phyloP scores from a whole-genome alignment of 2,797 vertebrate species.

The Dromococcyx pavoninus region DNA sequence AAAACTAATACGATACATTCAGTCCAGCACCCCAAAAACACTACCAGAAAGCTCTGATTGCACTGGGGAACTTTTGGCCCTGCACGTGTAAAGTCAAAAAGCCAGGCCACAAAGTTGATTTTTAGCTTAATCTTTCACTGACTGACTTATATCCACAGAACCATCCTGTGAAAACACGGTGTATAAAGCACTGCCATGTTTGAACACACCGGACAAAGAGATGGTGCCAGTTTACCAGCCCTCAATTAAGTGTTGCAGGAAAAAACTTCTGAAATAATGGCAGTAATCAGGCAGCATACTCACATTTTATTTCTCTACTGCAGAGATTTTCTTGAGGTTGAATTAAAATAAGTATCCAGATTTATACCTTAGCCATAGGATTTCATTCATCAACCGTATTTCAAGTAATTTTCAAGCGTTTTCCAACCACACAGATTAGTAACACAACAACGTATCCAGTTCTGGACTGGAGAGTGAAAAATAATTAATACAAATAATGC shows the following conservation, averaged over 20 bases:
- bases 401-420: background rate
- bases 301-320: constrained; percentile 4
- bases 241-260: background rate
- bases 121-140: background rate
- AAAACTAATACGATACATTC: background rate
- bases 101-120: background rate
- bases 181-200: background rate
- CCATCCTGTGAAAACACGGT: background rate
- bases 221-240: background rate
- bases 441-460: background rate
- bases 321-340: background rate
- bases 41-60: background rate
- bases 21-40: background rate
- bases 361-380: background rate
- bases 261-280: background rate
- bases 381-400: background rate
- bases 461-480: constrained; percentile 21
- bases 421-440: background rate
- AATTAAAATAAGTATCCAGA: background rate
- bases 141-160: background rate
- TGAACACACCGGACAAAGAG: constrained; percentile 12
- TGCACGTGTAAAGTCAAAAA: background rate
- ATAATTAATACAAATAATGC: constrained; percentile 53
- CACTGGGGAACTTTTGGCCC: background rate
- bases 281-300: background rate